These are phyloP conservation scores for Silurus lanzhouensis DNA, from an alignment of 2,797 vertebrate genomes.

Conservation along the genomic window DNA sequence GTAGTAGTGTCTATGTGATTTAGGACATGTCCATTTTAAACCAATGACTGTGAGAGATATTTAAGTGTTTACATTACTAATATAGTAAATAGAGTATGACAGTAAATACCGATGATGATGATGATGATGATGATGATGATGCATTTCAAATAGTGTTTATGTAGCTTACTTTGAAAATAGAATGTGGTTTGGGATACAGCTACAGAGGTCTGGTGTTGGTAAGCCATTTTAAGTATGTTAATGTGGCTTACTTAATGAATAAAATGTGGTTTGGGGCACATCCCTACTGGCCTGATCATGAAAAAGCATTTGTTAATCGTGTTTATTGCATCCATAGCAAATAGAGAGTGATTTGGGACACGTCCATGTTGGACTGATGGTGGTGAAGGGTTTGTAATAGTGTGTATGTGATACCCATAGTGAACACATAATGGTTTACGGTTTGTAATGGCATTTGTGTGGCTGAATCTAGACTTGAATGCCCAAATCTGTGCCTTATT, in stretches of 20 bases:
- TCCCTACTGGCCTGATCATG: background rate
- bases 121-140: too few relatives aligned
- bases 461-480: background rate
- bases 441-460: background rate
- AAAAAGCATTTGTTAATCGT: background rate
- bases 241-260: background rate
- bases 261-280: background rate
- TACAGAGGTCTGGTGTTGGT: background rate
- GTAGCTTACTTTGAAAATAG: too few relatives aligned
- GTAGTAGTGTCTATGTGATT: background rate
- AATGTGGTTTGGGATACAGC: too few relatives aligned
- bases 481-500: background rate
- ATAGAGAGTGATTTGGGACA: background rate
- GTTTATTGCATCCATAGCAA: too few relatives aligned
- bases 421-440: background rate
- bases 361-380: background rate
- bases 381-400: background rate
- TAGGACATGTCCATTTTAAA: background rate
- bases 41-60: background rate
- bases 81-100: background rate
- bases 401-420: background rate
- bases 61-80: background rate
- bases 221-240: too few relatives aligned
- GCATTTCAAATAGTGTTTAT: too few relatives aligned
- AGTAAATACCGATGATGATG: too few relatives aligned